These are phyloP conservation scores for Montipora foliosa DNA, from an alignment of 64 coral and sea anemone genomes.

Conservation along the genomic window DNA sequence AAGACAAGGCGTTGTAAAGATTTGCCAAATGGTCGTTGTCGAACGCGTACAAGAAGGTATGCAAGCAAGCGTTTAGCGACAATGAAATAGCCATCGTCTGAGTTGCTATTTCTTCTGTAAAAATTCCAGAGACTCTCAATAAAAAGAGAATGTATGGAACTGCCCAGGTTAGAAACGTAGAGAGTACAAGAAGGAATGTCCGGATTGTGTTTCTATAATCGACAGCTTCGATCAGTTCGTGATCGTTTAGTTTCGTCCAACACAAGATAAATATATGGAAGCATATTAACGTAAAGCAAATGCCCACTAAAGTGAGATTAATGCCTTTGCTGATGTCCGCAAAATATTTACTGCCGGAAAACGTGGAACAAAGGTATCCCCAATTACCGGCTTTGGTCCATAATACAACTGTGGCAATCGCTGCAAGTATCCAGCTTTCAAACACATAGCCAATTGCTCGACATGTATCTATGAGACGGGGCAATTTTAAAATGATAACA, in stretches of 20 bases:
- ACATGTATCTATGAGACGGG: conserved; percentile 78
- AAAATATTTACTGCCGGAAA: conserved; percentile 65
- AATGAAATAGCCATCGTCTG: conserved; percentile 81
- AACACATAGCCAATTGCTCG: conserved; percentile 89
- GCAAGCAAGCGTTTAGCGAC: conserved; percentile 85
- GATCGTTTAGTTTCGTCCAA: conserved; percentile 48
- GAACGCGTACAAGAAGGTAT: conserved; percentile 89
- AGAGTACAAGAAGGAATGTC: conserved; percentile 73
- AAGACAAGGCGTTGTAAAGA: conserved; percentile 82
- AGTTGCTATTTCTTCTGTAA: conserved; percentile 76
- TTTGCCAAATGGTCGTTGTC: conserved; percentile 90
- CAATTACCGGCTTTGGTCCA: conserved; percentile 86
- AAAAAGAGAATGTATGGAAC: conserved; percentile 75
- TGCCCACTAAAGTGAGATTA: conserved; percentile 51
- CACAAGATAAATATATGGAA: conserved; percentile 73
- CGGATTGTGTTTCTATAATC: conserved; percentile 80
- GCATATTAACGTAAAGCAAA: conserved; percentile 68
- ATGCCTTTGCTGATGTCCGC: conserved; percentile 81
- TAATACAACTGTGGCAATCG: conserved; percentile 77
- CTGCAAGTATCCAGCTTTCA: conserved; percentile 88
- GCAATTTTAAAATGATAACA: conserved; percentile 74
- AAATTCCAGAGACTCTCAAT: conserved; percentile 69
- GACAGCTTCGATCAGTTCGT: neutral
- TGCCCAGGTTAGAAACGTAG: conserved; percentile 83
- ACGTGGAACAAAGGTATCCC: conserved; percentile 93